A percentile compares a stretch with the other conserved stretches of the same genome.
phyloP scores from a whole-genome alignment of 1,140 invertebrate genomes.

The Phymorhynchus buccinoides region DNA sequence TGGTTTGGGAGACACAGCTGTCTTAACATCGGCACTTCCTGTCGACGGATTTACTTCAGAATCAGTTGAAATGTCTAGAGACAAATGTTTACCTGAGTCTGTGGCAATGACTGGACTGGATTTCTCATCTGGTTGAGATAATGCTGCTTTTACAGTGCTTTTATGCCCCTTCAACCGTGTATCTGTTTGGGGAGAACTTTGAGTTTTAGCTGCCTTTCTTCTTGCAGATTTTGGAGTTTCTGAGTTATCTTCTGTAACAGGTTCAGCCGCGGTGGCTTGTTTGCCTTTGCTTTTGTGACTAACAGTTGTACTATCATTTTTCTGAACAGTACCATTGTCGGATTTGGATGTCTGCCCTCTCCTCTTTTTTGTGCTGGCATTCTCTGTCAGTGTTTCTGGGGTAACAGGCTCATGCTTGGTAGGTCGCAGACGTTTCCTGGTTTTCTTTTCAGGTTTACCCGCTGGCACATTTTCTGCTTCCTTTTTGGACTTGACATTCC shows the following conservation, averaged over 20 bases:
- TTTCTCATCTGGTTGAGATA: background rate
- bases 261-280: background rate
- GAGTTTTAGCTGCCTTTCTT: background rate
- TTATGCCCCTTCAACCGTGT: background rate
- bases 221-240: background rate
- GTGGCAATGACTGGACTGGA: background rate
- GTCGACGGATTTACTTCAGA: background rate
- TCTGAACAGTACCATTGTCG: background rate
- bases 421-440: constrained; percentile 35
- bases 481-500: background rate
- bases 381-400: background rate
- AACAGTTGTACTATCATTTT: too few species aligned
- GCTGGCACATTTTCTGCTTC: background rate
- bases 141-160: background rate
- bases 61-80: background rate
- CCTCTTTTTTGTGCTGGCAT: constrained; percentile 8
- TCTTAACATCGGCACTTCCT: background rate
- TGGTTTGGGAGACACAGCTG: background rate
- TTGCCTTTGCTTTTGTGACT: background rate
- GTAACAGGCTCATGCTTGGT: constrained; percentile 17
- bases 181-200: background rate
- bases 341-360: background rate
- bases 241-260: background rate
- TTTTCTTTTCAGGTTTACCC: background rate
- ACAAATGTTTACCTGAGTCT: background rate